Conservation (phyloP, 2,797 vertebrate species). For the Psittacula derbiana region DNA sequence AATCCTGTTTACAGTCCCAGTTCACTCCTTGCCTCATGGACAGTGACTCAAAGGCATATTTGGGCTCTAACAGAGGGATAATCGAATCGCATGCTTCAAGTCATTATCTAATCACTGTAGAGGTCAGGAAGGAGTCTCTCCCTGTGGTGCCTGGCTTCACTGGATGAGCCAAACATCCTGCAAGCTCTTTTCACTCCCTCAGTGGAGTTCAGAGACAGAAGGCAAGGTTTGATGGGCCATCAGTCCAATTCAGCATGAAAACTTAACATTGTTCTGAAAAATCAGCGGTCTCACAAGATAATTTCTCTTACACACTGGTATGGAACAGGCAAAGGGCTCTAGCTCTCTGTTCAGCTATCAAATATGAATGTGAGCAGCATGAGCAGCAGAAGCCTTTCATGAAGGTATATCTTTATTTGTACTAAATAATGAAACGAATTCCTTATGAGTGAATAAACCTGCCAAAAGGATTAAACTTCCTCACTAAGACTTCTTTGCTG, state of each 20-base stretch:
- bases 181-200: background rate
- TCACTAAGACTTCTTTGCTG: background rate
- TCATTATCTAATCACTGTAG: background rate
- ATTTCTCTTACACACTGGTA: background rate
- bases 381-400: constrained; percentile 21
- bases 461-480: constrained; percentile 9
- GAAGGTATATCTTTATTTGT: constrained; percentile 27
- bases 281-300: background rate
- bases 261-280: background rate
- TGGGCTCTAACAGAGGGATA: background rate
- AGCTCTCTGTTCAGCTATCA: background rate
- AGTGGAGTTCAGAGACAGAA: background rate
- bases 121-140: constrained; percentile 1
- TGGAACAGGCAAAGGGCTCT: background rate
- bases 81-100: background rate
- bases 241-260: background rate
- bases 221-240: background rate
- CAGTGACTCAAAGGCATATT: background rate
- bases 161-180: background rate
- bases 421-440: constrained; percentile 61
- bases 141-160: background rate
- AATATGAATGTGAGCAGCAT: constrained; percentile 9
- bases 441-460: constrained; percentile 50
- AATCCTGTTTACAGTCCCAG: background rate
- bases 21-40: background rate